Percentiles rank a stretch among this genome's conserved stretches.
Conservation (phyloP, 30 jellyfish, hydroid and myxozoan species). For the Clytia hemisphaerica region DNA sequence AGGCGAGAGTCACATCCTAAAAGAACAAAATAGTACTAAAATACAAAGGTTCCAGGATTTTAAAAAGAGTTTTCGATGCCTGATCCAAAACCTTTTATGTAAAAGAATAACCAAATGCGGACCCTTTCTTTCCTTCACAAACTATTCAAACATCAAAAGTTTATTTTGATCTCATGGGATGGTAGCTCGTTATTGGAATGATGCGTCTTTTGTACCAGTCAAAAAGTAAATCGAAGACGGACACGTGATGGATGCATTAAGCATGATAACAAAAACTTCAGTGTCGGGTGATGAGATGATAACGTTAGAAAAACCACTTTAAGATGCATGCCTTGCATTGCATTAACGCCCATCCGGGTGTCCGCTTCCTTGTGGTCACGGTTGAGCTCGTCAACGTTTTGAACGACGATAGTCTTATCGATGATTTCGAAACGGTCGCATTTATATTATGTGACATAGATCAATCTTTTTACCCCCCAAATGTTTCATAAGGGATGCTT, state of each 20-base stretch:
- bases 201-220: constrained; percentile 39
- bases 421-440: constrained; percentile 27
- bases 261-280: constrained; percentile 51
- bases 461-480: constrained; percentile 23
- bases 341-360: constrained; percentile 42
- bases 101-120: too few relatives aligned
- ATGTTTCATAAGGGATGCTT: neutral
- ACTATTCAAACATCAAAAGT: neutral
- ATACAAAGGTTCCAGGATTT: too few relatives aligned
- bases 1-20: constrained; percentile 35
- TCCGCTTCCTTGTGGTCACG: constrained; percentile 73
- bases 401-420: constrained; percentile 17
- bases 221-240: constrained; percentile 23
- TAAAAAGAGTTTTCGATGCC: too few relatives aligned
- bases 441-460: constrained; percentile 26
- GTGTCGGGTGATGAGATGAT: constrained; percentile 54
- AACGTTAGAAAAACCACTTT: constrained; percentile 25
- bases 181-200: constrained; percentile 11
- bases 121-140: too few relatives aligned
- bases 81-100: too few relatives aligned
- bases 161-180: neutral
- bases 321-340: constrained; percentile 58
- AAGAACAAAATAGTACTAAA: too few relatives aligned
- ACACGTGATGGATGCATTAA: neutral
- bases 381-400: constrained; percentile 31